Evolutionary conservation across 2,888 invertebrate genomes (phyloP), one percentile per base, ranked within the genome.

Genomic region (Conus canariensis): DNA sequence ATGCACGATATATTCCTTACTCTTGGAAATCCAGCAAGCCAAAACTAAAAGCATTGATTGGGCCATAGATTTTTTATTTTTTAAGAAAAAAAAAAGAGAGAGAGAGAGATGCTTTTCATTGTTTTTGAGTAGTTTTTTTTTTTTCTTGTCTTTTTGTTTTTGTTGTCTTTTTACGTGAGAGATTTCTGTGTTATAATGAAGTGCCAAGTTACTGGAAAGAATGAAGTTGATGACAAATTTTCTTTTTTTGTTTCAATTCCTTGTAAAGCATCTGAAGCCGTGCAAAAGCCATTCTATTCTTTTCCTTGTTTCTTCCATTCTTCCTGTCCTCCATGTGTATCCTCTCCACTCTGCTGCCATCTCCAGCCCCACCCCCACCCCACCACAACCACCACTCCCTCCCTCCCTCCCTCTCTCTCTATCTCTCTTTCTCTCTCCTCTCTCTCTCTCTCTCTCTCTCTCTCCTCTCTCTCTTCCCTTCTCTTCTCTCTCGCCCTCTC

Each of bases 371-470:
- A 25, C 82, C 14, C 82, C 19, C 70, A 8, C n/a, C 22, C 22
- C 14, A 45, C 45, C 45, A 45, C 45, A 45, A 1, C 45, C 45
- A 45, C 45, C 45, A 4, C 70, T 14, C 30, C 16, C 80, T 30
- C 30, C 45, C 25, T 22, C n/a, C 5, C n/a, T 22, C 14, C 5
- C 22, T 58, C 83, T 58, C 58, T 58, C 58, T 85, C 83, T 85
- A 5, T 30, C 14, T 58, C 59, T 19, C n/a, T 58, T 89, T 59
- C 82, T 83, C 83, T 88, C 82, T 60, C 88, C 88, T 82, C 88
- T 60, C 88, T 60, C 82, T 82, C 88, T 82, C 88, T 88, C 77
- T 77, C 77, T 30, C 77, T 30, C 25, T 77, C 77, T 45, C 30
- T 80, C 25, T 80, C 16, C 16, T 30, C 10, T 80, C 30, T 30